These are phyloP conservation scores for Agonopterix heracliana DNA, from an alignment of 2,888 invertebrate genomes.

Conservation along the genomic window DNA sequence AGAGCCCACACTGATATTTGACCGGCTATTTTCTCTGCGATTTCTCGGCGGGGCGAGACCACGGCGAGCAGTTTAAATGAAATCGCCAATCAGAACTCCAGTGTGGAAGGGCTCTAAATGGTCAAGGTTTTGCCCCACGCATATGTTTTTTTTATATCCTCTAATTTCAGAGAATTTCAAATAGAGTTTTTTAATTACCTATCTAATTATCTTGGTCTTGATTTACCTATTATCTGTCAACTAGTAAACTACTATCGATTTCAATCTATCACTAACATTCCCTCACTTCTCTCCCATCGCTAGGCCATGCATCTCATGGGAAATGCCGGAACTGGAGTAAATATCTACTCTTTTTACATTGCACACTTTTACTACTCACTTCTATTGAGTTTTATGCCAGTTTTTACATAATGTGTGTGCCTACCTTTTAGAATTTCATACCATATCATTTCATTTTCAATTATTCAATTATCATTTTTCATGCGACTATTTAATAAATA, in stretches of 20 bases:
- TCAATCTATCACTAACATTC: constrained; percentile 49
- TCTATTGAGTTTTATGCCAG: constrained; percentile 29
- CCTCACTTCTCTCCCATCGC: constrained; percentile 63
- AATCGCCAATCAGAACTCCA: too few species aligned
- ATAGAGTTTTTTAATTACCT: not conserved
- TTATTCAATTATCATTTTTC: not conserved
- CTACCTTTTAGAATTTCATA: constrained; percentile 28
- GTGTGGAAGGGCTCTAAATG: too few species aligned
- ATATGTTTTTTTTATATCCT: too few species aligned
- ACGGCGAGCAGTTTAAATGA: too few species aligned
- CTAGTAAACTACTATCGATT: not conserved
- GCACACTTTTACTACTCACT: constrained; percentile 61
- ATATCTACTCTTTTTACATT: constrained; percentile 77
- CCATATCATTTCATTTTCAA: constrained; percentile 1
- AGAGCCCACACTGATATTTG: too few species aligned
- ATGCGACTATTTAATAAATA: constrained; percentile 5
- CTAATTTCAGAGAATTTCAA: too few species aligned
- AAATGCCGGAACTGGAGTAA: constrained; percentile 92
- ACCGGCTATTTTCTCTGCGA: too few species aligned
- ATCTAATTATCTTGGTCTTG: constrained; percentile 1
- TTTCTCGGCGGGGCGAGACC: too few species aligned
- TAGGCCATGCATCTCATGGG: constrained; percentile 96
- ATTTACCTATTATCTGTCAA: not conserved
- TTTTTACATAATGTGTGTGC: constrained; percentile 24
- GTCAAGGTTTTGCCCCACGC: too few species aligned